phyloP scores from a whole-genome alignment of 2,888 invertebrate genomes.

The Dasysyrphus tricinctus region DNA sequence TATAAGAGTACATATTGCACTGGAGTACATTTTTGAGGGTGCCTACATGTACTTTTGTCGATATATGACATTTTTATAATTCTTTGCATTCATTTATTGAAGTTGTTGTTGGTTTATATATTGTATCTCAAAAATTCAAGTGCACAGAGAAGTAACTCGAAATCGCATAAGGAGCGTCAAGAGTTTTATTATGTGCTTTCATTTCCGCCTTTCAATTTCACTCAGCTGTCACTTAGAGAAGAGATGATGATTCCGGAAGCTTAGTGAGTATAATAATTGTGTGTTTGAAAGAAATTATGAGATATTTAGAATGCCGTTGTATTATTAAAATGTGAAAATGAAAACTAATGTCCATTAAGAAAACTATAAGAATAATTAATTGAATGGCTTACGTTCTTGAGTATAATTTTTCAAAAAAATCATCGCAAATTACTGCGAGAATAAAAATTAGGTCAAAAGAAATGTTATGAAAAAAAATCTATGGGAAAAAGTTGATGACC shows the following conservation, averaged over 20 bases:
- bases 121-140: constrained; percentile 13
- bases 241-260: constrained; percentile 5
- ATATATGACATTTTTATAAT: constrained; percentile 16
- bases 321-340: neutral
- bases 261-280: neutral
- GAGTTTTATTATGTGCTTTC: constrained; percentile 13
- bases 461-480: neutral
- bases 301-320: constrained; percentile 3
- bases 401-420: neutral
- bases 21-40: neutral
- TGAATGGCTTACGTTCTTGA: constrained; percentile 2
- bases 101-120: neutral
- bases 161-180: constrained; percentile 3
- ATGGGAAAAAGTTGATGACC: constrained; percentile 9
- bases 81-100: neutral
- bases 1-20: neutral
- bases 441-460: constrained; percentile 22
- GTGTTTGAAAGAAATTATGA: constrained; percentile 10
- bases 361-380: constrained; percentile 2
- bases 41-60: constrained; percentile 8
- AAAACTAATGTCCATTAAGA: constrained; percentile 6
- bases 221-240: constrained; percentile 5
- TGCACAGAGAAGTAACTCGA: constrained; percentile 9
- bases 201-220: constrained; percentile 42
- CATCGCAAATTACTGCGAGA: constrained; percentile 10